Conservation (phyloP, 2,888 invertebrate genomes). For the Taphrorychus bicolor region DNA sequence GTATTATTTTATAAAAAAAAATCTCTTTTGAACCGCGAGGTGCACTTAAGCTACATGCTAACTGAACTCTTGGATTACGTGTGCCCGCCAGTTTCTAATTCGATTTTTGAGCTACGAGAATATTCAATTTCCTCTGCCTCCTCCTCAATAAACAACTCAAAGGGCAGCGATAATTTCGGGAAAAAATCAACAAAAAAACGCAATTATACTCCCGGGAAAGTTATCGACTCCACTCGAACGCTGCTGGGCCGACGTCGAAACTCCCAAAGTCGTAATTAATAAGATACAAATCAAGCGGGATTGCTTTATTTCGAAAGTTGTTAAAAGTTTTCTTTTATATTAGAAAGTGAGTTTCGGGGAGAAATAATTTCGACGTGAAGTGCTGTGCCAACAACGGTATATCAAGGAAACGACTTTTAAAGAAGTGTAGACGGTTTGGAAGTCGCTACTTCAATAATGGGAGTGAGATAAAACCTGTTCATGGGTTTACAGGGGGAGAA, state of each 20-base stretch:
- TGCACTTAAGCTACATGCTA: not conserved
- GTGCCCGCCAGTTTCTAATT: too few species aligned
- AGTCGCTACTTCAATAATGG: constrained; percentile 19
- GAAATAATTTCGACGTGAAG: constrained; percentile 34
- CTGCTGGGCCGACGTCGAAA: too few species aligned
- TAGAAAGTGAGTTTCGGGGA: constrained; percentile 35
- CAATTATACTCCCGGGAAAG: constrained; percentile 9
- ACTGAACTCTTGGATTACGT: not conserved
- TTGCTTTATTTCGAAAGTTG: constrained; percentile 36
- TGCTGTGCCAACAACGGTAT: constrained; percentile 36
- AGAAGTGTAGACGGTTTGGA: constrained; percentile 28
- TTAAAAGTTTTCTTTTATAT: constrained; percentile 36
- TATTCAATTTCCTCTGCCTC: not conserved
- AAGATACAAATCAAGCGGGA: constrained; percentile 36
- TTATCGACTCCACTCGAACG: not conserved
- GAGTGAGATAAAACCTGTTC: constrained; percentile 18
- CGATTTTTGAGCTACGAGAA: not conserved
- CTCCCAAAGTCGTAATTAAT: constrained; percentile 35
- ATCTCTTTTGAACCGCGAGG: too few species aligned
- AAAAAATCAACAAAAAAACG: constrained; percentile 6
- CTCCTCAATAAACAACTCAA: not conserved
- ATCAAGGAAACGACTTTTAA: constrained; percentile 35
- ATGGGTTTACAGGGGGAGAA: not conserved
- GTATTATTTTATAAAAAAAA: too few species aligned
- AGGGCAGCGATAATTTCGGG: not conserved